Evolutionary conservation across 2,888 invertebrate genomes (phyloP).

Genomic region (Uloborus plumipes): DNA sequence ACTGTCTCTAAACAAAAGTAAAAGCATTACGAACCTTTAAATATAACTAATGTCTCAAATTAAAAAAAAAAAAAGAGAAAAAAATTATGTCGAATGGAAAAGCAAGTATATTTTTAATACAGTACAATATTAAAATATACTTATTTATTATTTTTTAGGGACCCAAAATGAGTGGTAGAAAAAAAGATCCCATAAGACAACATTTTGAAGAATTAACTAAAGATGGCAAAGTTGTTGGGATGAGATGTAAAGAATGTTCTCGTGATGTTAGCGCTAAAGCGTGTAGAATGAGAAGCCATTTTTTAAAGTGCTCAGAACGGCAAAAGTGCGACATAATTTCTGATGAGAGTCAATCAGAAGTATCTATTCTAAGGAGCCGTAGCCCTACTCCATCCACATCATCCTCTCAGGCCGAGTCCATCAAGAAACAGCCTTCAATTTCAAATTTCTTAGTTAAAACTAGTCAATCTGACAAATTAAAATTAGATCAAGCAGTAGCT

Average conservation of each 20-base stretch:
- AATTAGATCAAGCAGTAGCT: constrained; percentile 1
- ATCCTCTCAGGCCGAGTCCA: neutral
- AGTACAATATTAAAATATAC: neutral
- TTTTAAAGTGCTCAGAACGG: neutral
- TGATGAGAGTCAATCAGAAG: neutral
- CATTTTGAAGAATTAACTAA: constrained; percentile 4
- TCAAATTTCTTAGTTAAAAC: no score
- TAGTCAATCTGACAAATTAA: neutral
- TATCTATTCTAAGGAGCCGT: neutral
- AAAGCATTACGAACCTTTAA: no score
- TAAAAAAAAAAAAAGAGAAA: no score
- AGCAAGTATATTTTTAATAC: neutral
- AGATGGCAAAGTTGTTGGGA: neutral
- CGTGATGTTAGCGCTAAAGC: neutral
- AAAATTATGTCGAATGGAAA: no score
- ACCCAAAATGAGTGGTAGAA: neutral
- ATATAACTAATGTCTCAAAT: no score
- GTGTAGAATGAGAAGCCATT: constrained; percentile 1
- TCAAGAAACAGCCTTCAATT: neutral
- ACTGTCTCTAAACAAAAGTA: no score
- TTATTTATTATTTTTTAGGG: neutral
- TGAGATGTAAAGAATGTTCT: neutral
- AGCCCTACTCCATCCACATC: constrained; percentile 2
- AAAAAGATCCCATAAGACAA: neutral
- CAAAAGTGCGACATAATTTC: neutral